Base-by-base conservation (phyloP, 2,888 invertebrate genomes). In the Caenorhabditis macrosperma region DNA sequence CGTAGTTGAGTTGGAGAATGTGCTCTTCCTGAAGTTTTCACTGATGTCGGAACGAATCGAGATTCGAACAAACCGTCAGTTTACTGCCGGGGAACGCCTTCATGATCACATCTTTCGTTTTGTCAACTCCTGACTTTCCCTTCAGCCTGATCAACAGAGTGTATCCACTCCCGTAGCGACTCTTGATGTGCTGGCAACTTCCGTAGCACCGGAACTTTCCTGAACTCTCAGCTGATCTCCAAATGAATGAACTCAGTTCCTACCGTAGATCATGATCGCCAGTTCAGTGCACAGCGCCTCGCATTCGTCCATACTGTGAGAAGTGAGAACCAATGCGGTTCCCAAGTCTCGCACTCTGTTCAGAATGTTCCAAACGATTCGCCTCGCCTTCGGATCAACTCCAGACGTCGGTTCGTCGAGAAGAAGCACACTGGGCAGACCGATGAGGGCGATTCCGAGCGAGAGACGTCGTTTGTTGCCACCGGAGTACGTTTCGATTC, bases 231-330 rank as follows among this genome's bases (percentile, higher is more conserved):
- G n/a, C 10, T 33, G 33, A 33, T 33, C 10, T 33, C 33, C 5
- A 33, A 10, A 33, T 7, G 10, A 33, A 33, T 33, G 6, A 33
- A 33, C 33, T 10, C 5, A 33, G 10, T 3, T 38, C 38, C 15
- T 15, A 38, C 38, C 95, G 78, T 92, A 92, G 0, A 94, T 93
- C 94, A 95, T 94, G 76, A 95, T 95, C 1, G 94, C 94, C 82
- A 95, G 91, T 75, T 95, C 93, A 61, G 93, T 93, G 91, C 95
- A 95, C 24, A 95, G 92, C 38, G 94, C 94, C 90, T 95, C 95
- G 92, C 95, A 95, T 92, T 95, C 95, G 90, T 95, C 95, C 95
- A 95, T 95, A 88, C 95, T 95, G 91, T 94, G 94, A 0, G 94
- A 94, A 15, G 94, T 94, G 72, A 94, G 92, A 84, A 94, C 92